phyloP scores from a whole-genome alignment of 2,888 invertebrate species.

The Trypoxylon attenuatum region DNA sequence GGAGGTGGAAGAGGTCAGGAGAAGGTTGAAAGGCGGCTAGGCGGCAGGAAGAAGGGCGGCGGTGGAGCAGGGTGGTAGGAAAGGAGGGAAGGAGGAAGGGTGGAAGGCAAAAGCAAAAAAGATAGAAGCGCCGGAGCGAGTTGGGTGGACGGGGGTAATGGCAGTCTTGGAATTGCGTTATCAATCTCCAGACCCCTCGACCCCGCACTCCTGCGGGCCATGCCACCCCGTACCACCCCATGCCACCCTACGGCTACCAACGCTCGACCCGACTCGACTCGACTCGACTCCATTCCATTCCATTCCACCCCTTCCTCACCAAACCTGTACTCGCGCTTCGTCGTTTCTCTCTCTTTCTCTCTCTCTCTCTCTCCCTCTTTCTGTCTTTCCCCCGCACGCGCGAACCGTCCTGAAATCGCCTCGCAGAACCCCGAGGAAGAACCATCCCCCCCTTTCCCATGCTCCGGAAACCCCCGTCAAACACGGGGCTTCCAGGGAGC shows the following conservation, averaged over 20 bases:
- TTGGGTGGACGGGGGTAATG: constrained; percentile 72
- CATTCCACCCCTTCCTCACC: constrained; percentile 78
- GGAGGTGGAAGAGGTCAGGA: constrained; percentile 55
- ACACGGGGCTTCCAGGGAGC: constrained; percentile 65
- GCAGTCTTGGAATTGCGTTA: constrained; percentile 75
- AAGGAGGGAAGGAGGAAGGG: constrained; percentile 62
- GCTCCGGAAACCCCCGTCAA: constrained; percentile 61
- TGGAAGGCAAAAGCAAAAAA: constrained; percentile 66
- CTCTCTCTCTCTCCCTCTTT: constrained; percentile 73
- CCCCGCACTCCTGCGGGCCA: constrained; percentile 58
- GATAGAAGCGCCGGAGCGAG: constrained; percentile 71
- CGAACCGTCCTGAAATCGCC: constrained; percentile 40
- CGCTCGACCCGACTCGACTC: constrained; percentile 70
- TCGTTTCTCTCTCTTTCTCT: constrained; percentile 79
- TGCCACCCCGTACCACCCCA: constrained; percentile 33
- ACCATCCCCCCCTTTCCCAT: constrained; percentile 46
- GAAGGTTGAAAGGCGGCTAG: neutral
- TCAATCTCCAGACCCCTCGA: constrained; percentile 73
- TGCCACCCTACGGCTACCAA: constrained; percentile 57
- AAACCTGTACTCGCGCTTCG: constrained; percentile 74
- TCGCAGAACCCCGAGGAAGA: constrained; percentile 12
- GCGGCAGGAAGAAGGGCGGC: neutral
- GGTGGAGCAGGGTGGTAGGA: constrained; percentile 52
- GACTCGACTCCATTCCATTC: constrained; percentile 79
- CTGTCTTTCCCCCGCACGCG: constrained; percentile 46